Conservation (phyloP, 2,113 vertebrate genomes). For the Scartelaos histophorus region DNA sequence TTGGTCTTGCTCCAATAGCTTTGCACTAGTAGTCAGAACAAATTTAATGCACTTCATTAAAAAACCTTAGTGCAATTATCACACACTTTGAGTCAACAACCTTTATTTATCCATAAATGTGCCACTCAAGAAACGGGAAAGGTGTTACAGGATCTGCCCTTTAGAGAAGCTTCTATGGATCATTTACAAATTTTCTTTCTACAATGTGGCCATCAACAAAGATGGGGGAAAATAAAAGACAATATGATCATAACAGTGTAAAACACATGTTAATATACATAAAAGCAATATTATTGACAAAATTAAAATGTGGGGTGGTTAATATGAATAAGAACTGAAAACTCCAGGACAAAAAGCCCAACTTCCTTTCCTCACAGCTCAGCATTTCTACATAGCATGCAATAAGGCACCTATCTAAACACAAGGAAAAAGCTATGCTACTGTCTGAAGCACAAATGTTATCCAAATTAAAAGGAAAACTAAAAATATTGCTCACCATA, state of each 20-base stretch:
- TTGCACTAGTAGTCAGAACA: background rate
- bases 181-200: constrained; percentile 70
- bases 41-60: too few species aligned
- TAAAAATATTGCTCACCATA: constrained; percentile 71
- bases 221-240: constrained; percentile 62
- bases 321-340: constrained; percentile 76
- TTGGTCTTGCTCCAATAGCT: background rate
- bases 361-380: constrained; percentile 68
- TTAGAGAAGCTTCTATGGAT: constrained; percentile 75
- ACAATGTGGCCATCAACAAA: constrained; percentile 74
- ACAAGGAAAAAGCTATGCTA: constrained; percentile 84
- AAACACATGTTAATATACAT: constrained; percentile 78
- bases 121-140: constrained; percentile 75
- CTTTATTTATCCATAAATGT: constrained; percentile 83
- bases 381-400: constrained; percentile 83
- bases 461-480: constrained; percentile 64
- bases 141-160: constrained; percentile 74
- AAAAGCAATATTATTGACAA: constrained; percentile 67
- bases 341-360: constrained; percentile 66
- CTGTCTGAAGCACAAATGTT: constrained; percentile 76
- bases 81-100: constrained; percentile 75
- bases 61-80: background rate
- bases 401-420: constrained; percentile 85
- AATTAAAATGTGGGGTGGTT: constrained; percentile 77
- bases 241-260: constrained; percentile 76